phyloP scores from a whole-genome alignment of 2,113 vertebrate genomes.

The Cariama cristata region DNA sequence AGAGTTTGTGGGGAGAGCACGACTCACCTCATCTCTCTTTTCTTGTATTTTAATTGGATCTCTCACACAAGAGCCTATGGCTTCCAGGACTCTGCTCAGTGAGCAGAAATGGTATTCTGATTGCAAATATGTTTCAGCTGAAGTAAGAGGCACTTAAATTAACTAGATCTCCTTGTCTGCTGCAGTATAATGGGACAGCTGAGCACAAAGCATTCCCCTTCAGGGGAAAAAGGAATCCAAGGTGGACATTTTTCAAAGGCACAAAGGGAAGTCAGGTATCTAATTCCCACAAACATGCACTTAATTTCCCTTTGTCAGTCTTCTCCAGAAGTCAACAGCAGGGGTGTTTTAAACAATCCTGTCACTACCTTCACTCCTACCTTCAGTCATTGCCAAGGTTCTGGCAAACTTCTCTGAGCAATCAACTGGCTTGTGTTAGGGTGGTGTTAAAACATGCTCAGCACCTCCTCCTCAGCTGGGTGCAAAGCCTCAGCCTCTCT shows the following conservation, averaged over 20 bases:
- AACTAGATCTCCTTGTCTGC: constrained; percentile 5
- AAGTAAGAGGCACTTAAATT: constrained; percentile 50
- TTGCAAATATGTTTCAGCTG: constrained; percentile 17
- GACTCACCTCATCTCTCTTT: not conserved
- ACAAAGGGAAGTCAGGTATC: not conserved
- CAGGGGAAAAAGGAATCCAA: not conserved
- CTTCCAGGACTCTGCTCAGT: constrained; percentile 23
- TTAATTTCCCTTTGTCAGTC: not conserved
- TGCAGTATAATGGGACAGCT: not conserved
- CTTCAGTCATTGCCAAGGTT: not conserved
- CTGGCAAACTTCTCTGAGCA: not conserved
- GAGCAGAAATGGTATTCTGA: constrained; percentile 17
- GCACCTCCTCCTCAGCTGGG: not conserved
- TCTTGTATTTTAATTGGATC: constrained; percentile 35
- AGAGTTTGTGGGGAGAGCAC: not conserved
- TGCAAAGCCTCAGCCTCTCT: not conserved
- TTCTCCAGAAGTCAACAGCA: not conserved
- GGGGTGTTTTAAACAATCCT: not conserved
- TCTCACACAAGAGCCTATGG: constrained; percentile 18
- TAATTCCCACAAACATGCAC: not conserved
- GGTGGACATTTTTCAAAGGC: not conserved
- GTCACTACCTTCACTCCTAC: not conserved
- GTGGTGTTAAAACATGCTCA: not conserved
- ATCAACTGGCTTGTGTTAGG: not conserved
- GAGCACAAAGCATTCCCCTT: constrained; percentile 5